Conservation (phyloP, 1,140 invertebrate genomes). For the Drosophila chauvacae region DNA sequence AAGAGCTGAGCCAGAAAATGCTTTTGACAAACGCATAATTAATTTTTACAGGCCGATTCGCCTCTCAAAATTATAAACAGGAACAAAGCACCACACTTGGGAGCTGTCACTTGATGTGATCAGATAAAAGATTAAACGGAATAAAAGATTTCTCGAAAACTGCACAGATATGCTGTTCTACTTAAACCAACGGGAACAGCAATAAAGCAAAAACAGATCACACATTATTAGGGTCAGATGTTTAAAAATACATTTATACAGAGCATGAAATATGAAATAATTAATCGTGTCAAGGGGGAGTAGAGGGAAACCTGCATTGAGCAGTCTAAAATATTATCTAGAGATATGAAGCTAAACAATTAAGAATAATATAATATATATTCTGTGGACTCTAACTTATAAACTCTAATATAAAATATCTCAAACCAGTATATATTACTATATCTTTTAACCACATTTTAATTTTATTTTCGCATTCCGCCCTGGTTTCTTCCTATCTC, state of each 20-base stretch:
- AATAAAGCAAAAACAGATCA: conserved; percentile 24
- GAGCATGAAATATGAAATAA: conserved; percentile 18
- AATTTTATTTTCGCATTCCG: neutral
- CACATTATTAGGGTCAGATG: conserved; percentile 50
- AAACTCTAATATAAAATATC: neutral
- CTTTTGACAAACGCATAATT: conserved; percentile 49
- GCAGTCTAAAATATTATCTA: neutral
- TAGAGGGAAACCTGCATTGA: neutral
- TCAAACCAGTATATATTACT: too few relatives aligned
- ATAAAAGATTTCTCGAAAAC: conserved; percentile 25
- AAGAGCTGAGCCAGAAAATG: conserved; percentile 23
- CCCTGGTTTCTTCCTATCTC: neutral
- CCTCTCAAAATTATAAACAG: conserved; percentile 8
- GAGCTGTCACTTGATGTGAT: conserved; percentile 19
- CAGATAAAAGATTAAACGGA: conserved; percentile 15
- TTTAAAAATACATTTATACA: conserved; percentile 46
- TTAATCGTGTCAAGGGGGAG: conserved; percentile 9
- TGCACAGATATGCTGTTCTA: conserved; percentile 18
- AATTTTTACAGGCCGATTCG: conserved; percentile 25
- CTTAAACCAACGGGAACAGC: conserved; percentile 21
- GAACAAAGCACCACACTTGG: conserved; percentile 12
- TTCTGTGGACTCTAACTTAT: neutral
- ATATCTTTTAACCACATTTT: neutral
- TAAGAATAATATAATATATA: neutral
- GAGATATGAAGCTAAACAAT: neutral